These are phyloP conservation scores for Xylophagus ater DNA, from an alignment of 2,888 invertebrate genomes.

Conservation along the genomic window DNA sequence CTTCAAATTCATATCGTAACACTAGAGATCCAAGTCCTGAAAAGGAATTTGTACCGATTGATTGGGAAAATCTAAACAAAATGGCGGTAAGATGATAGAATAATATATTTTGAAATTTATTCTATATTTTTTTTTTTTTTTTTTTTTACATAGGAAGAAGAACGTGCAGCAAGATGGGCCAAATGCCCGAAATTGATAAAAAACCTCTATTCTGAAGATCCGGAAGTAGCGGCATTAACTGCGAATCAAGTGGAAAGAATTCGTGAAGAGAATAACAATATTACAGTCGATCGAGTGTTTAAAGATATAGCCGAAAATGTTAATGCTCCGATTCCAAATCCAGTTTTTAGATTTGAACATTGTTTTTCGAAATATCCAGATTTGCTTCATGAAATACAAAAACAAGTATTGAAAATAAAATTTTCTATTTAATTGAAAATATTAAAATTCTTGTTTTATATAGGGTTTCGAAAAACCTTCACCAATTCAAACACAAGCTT, in stretches of 20 bases:
- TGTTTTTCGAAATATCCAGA: slow-evolving; percentile 74
- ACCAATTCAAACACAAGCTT: slow-evolving; percentile 87
- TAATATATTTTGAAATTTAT: slow-evolving; percentile 19
- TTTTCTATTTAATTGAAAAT: neutral
- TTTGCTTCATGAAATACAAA: slow-evolving; percentile 65
- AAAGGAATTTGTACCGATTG: slow-evolving; percentile 34
- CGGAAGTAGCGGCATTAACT: slow-evolving; percentile 54
- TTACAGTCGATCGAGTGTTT: slow-evolving; percentile 59
- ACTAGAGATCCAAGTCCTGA: no score
- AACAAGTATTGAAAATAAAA: slow-evolving; percentile 41
- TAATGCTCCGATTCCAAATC: slow-evolving; percentile 34
- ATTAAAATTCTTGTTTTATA: neutral
- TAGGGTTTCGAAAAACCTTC: slow-evolving; percentile 66
- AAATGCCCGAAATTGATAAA: slow-evolving; percentile 59
- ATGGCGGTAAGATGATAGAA: slow-evolving; percentile 25
- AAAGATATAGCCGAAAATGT: slow-evolving; percentile 36
- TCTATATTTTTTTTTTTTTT: slow-evolving; percentile 1
- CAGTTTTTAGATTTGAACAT: slow-evolving; percentile 61
- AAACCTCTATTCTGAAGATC: slow-evolving; percentile 72
- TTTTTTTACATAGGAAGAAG: slow-evolving; percentile 39
- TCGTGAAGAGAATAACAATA: slow-evolving; percentile 56
- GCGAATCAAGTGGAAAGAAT: slow-evolving; percentile 52
- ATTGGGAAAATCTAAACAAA: slow-evolving; percentile 48
- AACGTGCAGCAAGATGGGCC: slow-evolving; percentile 50
- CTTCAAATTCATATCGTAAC: no score